A percentile compares a stretch with the other conserved stretches of the same genome.
Conservation (phyloP, 2,113 vertebrate genomes). For the Paramormyrops kingsleyae region DNA sequence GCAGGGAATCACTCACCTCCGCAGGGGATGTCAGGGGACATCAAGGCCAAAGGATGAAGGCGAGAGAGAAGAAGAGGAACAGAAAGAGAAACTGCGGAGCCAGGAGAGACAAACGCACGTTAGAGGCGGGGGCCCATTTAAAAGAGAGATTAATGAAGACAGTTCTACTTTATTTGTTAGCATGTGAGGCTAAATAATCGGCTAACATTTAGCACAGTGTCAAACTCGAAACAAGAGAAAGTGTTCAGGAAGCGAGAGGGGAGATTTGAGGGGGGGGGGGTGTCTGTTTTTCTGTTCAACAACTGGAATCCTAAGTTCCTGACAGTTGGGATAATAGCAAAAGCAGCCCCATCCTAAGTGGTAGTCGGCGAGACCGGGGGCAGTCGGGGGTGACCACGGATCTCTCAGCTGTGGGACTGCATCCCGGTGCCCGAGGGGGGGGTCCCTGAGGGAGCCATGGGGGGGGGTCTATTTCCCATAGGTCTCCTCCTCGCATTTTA, state of each 20-base stretch:
- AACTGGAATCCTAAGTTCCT: background rate
- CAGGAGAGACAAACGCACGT: background rate
- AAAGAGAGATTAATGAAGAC: background rate
- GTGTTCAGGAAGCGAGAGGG: background rate
- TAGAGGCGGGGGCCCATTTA: background rate
- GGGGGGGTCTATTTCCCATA: background rate
- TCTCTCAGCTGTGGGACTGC: background rate
- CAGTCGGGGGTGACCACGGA: background rate
- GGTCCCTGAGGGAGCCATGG: no score
- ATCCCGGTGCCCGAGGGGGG: background rate
- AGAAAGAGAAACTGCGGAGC: conserved; percentile 93
- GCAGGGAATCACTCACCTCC: conserved; percentile 75
- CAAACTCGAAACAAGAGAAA: background rate
- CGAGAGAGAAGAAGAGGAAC: conserved; percentile 99
- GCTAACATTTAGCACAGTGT: background rate
- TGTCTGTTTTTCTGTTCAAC: background rate
- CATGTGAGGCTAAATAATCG: background rate
- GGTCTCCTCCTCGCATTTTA: background rate
- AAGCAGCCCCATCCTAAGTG: background rate
- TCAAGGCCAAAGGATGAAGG: conserved; percentile 99
- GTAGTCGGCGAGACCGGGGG: background rate
- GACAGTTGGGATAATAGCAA: background rate
- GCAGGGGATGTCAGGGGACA: conserved; percentile 77
- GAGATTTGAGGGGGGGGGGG: background rate
- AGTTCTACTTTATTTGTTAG: background rate